These are phyloP conservation scores for Chloropsis hardwickii DNA, from an alignment of 2,113 vertebrate genomes.

Conservation along the genomic window DNA sequence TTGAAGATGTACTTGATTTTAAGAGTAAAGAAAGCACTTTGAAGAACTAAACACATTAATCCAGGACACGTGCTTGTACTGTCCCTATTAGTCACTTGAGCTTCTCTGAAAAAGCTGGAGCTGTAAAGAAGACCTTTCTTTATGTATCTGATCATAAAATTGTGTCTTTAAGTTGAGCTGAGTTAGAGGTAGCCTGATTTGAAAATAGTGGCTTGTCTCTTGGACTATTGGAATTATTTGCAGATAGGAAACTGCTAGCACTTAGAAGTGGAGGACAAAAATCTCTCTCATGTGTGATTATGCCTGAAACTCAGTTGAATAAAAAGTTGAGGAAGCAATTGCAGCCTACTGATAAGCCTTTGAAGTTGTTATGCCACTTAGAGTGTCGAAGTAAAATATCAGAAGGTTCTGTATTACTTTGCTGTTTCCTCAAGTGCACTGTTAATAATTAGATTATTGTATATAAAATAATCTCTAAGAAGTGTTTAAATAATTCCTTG, in stretches of 20 bases:
- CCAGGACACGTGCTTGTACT: background rate
- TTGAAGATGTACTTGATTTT: background rate
- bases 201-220: background rate
- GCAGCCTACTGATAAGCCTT: background rate
- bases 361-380: background rate
- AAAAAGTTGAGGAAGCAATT: background rate
- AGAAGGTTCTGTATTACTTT: background rate
- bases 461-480: background rate
- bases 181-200: background rate
- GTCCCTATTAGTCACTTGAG: background rate
- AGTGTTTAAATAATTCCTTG: background rate
- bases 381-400: background rate
- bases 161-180: background rate
- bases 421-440: background rate
- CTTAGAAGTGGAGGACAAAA: background rate
- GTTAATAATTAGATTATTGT: constrained; percentile 1
- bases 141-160: background rate
- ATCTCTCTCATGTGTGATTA: background rate
- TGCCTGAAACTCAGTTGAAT: background rate
- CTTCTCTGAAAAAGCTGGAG: background rate
- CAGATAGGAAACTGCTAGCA: background rate
- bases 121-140: background rate
- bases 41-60: background rate
- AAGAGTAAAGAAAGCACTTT: background rate
- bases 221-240: background rate